Base-by-base conservation (phyloP, 2,113 vertebrate species). In the Thryonomys swinderianus region DNA sequence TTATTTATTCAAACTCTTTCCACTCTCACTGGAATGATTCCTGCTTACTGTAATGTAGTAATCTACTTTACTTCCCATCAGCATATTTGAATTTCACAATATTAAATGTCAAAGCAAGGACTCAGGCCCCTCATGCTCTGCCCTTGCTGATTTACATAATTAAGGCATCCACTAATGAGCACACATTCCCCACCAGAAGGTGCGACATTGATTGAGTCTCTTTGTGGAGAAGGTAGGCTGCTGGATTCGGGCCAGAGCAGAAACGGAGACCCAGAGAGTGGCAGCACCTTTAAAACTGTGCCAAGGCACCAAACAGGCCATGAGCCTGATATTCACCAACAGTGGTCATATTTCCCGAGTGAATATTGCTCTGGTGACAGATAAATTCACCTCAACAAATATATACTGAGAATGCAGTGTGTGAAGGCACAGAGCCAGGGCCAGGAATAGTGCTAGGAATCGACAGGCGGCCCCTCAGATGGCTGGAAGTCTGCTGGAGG, bases 51-150 rank as follows among this genome's bases (percentile, higher is more conserved):
- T 59, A 88, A 30, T 82, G 67, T 74, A 85, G 40, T 34, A 59
- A 94, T n/a, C 7, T 32, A 23, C 51, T 87, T 80, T 90, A 53
- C 34, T 94, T 94, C 21, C 69, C 53, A 80, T 32, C 57, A 93
- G 45, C 51, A 53, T 53, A 67, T 84, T 61, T 95, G 59, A 83
- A 94, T 97, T 95, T 93, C 71, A 83, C 32, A 90, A 48, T 88
- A 53, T 30, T 80, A 57, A 82, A 61, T 73, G 51, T 37, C 78
- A 95, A 27, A 80, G 30, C 55, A 85, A 96, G 73, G 48, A 87
- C 62, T 45, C 64, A 55, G 40, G 32, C 20, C 57, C 42, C 61
- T 92, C 73, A 45, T 64, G 30, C 79, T 40, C 57, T 81, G 74
- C 73, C 55, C 48, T 96, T 90, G 48, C 16, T 45, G 20, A 74